Percentiles rank a stretch among this genome's conserved stretches.
phyloP scores from a whole-genome alignment of 2,888 invertebrate species.

The Drosophila falleni region DNA sequence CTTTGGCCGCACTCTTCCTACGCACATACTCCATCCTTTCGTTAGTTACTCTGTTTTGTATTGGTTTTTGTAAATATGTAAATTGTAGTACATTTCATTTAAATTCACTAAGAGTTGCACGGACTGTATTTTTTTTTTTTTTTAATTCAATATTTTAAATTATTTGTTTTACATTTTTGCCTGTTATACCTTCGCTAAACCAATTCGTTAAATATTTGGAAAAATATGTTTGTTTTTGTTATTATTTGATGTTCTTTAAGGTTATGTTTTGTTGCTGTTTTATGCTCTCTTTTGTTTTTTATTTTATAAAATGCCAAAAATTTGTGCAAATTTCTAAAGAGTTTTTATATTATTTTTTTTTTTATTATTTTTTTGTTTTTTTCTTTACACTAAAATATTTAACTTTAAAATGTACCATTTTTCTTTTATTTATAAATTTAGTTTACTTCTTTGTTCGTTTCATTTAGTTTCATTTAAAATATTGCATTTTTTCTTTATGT shows the following conservation, averaged over 20 bases:
- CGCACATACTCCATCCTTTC: conserved; percentile 31
- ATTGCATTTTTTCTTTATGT: conserved; percentile 71
- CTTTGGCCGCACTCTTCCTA: conserved; percentile 58
- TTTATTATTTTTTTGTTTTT: conserved; percentile 38
- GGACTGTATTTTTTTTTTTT: conserved; percentile 62
- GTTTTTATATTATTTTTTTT: conserved; percentile 32
- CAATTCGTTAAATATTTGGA: conserved; percentile 62
- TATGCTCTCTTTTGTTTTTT: conserved; percentile 44
- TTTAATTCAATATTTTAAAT: conserved; percentile 42
- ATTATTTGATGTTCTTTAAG: conserved; percentile 41
- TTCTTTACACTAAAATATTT: conserved; percentile 75
- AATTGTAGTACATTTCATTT: conserved; percentile 70
- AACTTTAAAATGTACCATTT: conserved; percentile 74
- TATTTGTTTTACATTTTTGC: conserved; percentile 35
- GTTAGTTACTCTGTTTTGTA: conserved; percentile 28
- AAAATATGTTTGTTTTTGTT: conserved; percentile 64
- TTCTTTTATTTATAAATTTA: conserved; percentile 51
- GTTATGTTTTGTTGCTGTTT: conserved; percentile 53
- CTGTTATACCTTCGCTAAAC: conserved; percentile 73
- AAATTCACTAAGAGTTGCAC: conserved; percentile 82
- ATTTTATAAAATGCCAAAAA: conserved; percentile 82
- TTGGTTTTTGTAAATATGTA: conserved; percentile 66
- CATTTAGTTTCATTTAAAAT: conserved; percentile 73
- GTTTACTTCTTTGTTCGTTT: conserved; percentile 48
- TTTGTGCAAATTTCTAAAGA: conserved; percentile 81